These are phyloP conservation scores for Anorthoa munda DNA, from an alignment of 2,888 invertebrate genomes.

Conservation along the genomic window DNA sequence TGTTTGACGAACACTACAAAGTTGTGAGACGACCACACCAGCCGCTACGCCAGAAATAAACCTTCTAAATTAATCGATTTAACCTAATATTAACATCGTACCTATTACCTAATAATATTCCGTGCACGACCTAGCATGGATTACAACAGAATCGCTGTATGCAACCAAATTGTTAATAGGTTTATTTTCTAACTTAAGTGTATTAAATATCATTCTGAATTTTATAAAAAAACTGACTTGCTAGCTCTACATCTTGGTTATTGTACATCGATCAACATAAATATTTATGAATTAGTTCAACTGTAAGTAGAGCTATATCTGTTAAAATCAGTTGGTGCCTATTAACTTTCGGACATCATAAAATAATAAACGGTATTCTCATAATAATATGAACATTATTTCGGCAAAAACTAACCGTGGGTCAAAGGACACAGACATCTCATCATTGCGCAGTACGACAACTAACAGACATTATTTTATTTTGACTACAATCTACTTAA, in stretches of 20 bases:
- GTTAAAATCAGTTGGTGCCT: background rate
- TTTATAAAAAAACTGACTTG: background rate
- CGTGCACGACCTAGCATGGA: conserved; percentile 6
- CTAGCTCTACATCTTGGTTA: background rate
- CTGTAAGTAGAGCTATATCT: background rate
- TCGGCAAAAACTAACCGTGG: conserved; percentile 16
- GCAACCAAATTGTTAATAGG: conserved; percentile 12
- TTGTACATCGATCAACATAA: background rate
- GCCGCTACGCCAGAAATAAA: conserved; percentile 39
- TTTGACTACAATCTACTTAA: conserved; percentile 13
- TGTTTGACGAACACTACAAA: conserved; percentile 68
- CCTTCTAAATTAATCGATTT: conserved; percentile 43
- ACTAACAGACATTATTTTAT: conserved; percentile 13
- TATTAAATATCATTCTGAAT: background rate
- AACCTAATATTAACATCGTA: conserved; percentile 34
- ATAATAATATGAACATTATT: background rate
- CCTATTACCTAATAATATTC: conserved; percentile 18
- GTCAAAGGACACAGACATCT: conserved; percentile 17
- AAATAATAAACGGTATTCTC: background rate
- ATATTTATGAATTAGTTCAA: background rate
- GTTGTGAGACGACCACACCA: conserved; percentile 22
- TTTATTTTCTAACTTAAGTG: background rate
- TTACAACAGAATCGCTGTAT: conserved; percentile 6
- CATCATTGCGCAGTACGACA: conserved; percentile 10
- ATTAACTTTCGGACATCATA: background rate